Conservation (phyloP, 2,113 vertebrate genomes). For the Microtus ochrogaster region DNA sequence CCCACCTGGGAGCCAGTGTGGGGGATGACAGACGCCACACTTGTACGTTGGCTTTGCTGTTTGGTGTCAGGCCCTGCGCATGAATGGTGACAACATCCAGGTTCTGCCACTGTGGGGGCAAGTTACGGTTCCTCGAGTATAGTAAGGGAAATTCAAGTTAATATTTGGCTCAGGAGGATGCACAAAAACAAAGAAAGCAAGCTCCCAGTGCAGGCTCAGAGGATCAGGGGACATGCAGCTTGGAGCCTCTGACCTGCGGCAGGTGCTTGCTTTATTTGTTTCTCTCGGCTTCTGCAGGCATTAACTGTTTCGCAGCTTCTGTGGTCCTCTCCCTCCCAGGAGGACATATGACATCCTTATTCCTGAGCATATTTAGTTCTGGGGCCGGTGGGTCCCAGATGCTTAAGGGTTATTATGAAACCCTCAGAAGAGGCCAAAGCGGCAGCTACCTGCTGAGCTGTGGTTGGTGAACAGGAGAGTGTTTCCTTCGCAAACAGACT, state of each 20-base stretch:
- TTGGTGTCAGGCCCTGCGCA: not conserved
- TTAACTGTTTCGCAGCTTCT: not conserved
- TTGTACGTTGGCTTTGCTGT: not conserved
- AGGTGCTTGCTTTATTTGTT: not conserved
- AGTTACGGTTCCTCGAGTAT: not conserved
- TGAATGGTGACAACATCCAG: not conserved
- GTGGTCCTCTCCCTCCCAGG: not conserved
- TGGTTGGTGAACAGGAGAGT: conserved; percentile 62
- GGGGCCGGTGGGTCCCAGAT: conserved; percentile 4
- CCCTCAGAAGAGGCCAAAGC: conserved; percentile 37
- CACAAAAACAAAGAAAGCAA: not conserved
- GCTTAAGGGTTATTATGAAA: conserved; percentile 63
- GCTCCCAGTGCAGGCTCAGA: not conserved
- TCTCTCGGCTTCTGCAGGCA: not conserved
- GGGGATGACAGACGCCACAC: too few species aligned
- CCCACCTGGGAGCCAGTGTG: not conserved
- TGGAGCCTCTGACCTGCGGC: not conserved
- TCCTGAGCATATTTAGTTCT: conserved; percentile 14
- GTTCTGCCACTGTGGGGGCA: not conserved
- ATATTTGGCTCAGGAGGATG: not conserved
- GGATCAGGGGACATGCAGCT: not conserved
- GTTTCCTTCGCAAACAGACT: conserved; percentile 70
- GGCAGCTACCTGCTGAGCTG: conserved; percentile 56
- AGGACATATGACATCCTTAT: not conserved
- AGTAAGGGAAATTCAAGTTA: not conserved